A percentile compares a stretch with the other conserved stretches of the same genome.
Evolutionary conservation across 2,797 vertebrate genomes (phyloP).

Genomic region (Dermochelys coriacea): DNA sequence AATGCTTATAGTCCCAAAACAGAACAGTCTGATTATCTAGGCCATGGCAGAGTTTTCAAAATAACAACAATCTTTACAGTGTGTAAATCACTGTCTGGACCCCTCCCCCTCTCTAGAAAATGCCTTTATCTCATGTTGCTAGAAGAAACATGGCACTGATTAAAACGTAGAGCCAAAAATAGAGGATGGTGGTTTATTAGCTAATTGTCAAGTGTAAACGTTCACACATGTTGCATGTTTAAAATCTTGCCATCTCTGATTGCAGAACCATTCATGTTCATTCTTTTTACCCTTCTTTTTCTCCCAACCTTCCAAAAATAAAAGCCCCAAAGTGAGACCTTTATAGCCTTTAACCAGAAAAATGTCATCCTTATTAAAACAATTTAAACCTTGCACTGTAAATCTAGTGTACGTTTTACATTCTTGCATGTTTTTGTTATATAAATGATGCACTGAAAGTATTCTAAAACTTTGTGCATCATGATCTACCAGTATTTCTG

Average conservation of each 20-base stretch:
- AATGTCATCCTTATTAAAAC: conserved; percentile 25
- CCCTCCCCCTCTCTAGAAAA: conserved; percentile 21
- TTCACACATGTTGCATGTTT: conserved; percentile 26
- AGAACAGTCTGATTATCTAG: conserved; percentile 42
- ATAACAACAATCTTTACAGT: conserved; percentile 43
- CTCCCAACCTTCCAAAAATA: background rate
- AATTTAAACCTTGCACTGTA: background rate
- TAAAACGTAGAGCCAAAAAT: conserved; percentile 67
- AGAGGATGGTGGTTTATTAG: conserved; percentile 64
- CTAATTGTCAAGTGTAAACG: conserved; percentile 43
- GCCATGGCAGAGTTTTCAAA: conserved; percentile 45
- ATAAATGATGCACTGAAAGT: background rate
- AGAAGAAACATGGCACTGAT: conserved; percentile 43
- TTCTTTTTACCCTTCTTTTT: conserved; percentile 4
- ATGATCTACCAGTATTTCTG: background rate
- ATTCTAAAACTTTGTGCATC: background rate
- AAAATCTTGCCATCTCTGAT: conserved; percentile 28
- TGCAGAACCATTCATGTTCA: background rate
- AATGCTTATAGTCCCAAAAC: conserved; percentile 27
- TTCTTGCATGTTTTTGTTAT: conserved; percentile 36
- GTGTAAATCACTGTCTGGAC: conserved; percentile 68
- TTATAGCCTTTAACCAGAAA: conserved; percentile 39
- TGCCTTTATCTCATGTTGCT: conserved; percentile 48
- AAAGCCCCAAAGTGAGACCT: background rate
- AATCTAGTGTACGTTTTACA: background rate